Base-by-base conservation (phyloP, 1,140 invertebrate species). In the Pseudomyrmex cubaensis region DNA sequence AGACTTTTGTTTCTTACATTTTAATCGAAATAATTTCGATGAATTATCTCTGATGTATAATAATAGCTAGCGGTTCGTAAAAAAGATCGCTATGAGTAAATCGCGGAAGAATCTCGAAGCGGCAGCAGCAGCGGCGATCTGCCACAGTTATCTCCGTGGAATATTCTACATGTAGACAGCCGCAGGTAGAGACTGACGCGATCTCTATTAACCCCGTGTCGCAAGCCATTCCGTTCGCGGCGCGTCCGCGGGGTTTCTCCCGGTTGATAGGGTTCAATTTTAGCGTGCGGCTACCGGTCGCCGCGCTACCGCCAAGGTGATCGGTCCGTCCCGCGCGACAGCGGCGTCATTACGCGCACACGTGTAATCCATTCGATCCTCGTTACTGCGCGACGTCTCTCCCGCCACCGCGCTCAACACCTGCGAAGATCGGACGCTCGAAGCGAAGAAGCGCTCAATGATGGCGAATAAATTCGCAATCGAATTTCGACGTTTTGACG, bases 151-250 rank as follows among this genome's bases (percentile, higher is more conserved):
- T 63, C 66, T 80, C 10, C 56, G 57, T 52, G 25, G 76, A 57
- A 85, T 85, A 88, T 88, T 87, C 76, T 77, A 85, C 61, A 85
- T 88, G 86, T 85, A 87, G 83, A 87, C 66, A 82, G 86, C 2
- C 54, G 72, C 48, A 15, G 62, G 76, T 75, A 76, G 35, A 35
- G 89, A 91, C 88, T 90, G 91, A 93, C 90, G 90, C 90, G 91
- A 92, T 92, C 92, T 91, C 91, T 90, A 92, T 92, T 93, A 92
- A 92, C 91, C 91, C 63, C 90, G 76, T 85, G 86, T 84, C 85
- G 78, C 80, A 67, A 56, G 63, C 87, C 56, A 87, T 86, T 84
- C 66, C 83, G 66, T 72, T 82, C 75, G 64, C 63, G 54, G 76
- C 61, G 59, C 64, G 15, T 84, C 62, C 66, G 82, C 72, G 66